Conservation (phyloP, 2,113 vertebrate species). For the Coturnix japonica region DNA sequence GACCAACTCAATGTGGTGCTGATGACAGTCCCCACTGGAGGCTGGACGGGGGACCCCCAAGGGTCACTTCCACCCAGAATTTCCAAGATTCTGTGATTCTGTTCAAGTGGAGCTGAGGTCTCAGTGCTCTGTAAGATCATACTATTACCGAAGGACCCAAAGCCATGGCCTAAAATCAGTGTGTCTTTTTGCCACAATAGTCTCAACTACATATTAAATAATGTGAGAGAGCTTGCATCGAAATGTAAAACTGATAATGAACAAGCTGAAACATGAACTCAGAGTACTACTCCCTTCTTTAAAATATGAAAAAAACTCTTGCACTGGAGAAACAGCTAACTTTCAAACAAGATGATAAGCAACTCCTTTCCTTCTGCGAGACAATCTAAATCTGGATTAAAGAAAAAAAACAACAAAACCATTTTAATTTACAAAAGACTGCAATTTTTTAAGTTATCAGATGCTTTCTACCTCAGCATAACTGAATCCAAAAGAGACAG, state of each 20-base stretch:
- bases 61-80: not conserved
- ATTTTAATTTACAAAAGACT: not conserved
- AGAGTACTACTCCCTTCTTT: not conserved
- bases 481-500: not conserved
- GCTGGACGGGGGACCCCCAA: accelerated
- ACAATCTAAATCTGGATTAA: not conserved
- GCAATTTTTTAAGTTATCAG: slow-evolving; percentile 12
- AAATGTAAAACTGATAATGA: not conserved
- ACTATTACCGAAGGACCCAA: not conserved
- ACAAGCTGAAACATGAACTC: slow-evolving; percentile 9
- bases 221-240: not conserved
- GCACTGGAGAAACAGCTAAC: not conserved
- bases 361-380: not conserved
- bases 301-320: not conserved
- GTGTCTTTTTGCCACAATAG: not conserved
- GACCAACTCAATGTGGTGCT: accelerated
- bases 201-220: not conserved
- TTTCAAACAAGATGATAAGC: not conserved
- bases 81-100: not conserved
- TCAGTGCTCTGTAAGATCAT: not conserved
- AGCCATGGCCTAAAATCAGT: not conserved
- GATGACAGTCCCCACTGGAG: not conserved
- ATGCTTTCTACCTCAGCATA: slow-evolving; percentile 18
- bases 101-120: not conserved
- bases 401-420: no score